Evolutionary conservation across 2,888 invertebrate genomes (phyloP).

Genomic region (Capitulum mitella): DNA sequence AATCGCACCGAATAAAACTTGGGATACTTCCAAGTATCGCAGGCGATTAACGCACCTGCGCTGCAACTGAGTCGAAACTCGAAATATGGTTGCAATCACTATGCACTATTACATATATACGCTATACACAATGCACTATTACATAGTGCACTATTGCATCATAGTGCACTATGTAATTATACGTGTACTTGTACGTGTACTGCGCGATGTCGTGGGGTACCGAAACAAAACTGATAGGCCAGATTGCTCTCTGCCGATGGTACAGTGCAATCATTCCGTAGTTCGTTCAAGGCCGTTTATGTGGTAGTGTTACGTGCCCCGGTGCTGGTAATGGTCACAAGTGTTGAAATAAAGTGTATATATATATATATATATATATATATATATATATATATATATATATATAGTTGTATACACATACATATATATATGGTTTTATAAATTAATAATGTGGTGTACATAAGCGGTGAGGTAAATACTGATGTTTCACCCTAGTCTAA

Average conservation of each 20-base stretch:
- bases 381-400: constrained; percentile 2
- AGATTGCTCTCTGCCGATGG: neutral
- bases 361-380: neutral
- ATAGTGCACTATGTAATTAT: neutral
- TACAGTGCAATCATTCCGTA: too few species aligned
- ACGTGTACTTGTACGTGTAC: neutral
- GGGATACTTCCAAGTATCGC: too few species aligned
- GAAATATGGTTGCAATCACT: too few species aligned
- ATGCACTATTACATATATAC: too few species aligned
- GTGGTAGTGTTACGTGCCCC: too few species aligned
- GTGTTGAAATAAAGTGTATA: neutral
- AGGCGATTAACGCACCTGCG: too few species aligned
- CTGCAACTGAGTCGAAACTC: too few species aligned
- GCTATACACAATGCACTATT: too few species aligned
- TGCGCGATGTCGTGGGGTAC: neutral
- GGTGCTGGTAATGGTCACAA: neutral
- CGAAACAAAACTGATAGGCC: neutral
- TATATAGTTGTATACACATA: neutral
- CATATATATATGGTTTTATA: neutral
- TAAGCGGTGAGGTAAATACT: neutral
- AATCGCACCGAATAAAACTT: too few species aligned
- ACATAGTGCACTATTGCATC: too few species aligned
- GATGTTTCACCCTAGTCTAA: too few species aligned
- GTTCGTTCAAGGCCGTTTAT: too few species aligned
- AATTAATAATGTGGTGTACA: neutral